Evolutionary conservation across 2,797 vertebrate genomes (phyloP).

Genomic region (Carapus acus): DNA sequence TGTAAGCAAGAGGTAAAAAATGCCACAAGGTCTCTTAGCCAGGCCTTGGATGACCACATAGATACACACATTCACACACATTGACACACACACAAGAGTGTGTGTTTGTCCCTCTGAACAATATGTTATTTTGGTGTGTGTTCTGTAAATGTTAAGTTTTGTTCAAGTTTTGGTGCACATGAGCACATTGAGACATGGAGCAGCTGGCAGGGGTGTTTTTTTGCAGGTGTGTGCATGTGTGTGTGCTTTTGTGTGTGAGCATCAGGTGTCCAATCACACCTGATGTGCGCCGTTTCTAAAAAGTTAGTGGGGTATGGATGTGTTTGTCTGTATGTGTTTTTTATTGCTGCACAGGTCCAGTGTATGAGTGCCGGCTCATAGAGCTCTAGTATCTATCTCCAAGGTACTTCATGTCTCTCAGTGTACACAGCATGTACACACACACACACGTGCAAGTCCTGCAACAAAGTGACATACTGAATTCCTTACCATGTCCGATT

Average conservation of each 20-base stretch:
- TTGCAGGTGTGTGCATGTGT: neutral
- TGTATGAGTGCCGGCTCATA: constrained; percentile 32
- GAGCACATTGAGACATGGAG: too few relatives aligned
- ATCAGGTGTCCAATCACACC: constrained; percentile 29
- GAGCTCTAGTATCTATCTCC: constrained; percentile 36
- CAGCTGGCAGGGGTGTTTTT: too few relatives aligned
- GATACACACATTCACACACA: constrained; percentile 18
- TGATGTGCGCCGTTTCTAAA: constrained; percentile 36
- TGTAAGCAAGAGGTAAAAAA: constrained; percentile 47
- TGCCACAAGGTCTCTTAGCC: constrained; percentile 14
- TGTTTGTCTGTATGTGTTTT: constrained; percentile 39
- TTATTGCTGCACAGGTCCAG: constrained; percentile 42
- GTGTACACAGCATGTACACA: constrained; percentile 16
- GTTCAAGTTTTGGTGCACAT: too few relatives aligned
- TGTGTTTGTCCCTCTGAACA: neutral
- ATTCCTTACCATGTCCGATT: constrained; percentile 75
- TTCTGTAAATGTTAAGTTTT: too few relatives aligned
- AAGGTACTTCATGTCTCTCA: constrained; percentile 19
- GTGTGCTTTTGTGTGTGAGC: constrained; percentile 8
- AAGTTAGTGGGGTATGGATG: constrained; percentile 27
- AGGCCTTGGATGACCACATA: constrained; percentile 15
- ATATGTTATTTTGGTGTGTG: too few relatives aligned
- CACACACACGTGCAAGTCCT: constrained; percentile 5
- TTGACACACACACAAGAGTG: constrained; percentile 8
- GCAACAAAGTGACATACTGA: too few relatives aligned